Percentiles rank a stretch among this genome's conserved stretches.
Conservation (phyloP, 2,888 invertebrate species). For the Pseudeuparius sepicola region DNA sequence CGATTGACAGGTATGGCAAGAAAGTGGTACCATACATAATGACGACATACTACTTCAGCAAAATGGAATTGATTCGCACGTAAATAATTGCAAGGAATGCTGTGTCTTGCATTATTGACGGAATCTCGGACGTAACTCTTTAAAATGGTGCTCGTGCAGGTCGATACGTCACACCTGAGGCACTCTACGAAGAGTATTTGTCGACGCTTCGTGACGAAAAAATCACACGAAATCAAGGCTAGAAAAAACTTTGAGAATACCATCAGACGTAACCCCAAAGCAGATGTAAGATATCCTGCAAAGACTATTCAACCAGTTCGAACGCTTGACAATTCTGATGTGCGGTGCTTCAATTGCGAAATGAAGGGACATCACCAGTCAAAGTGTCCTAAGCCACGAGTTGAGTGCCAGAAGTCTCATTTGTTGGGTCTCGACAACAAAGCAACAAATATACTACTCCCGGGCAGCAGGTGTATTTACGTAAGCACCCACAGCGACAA, state of each 20-base stretch:
- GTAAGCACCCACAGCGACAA: slow-evolving; percentile 1
- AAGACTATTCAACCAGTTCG: no score
- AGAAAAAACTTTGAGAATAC: no score
- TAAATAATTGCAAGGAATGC: slow-evolving; percentile 15
- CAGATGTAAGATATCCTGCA: no score
- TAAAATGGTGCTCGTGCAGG: slow-evolving; percentile 17
- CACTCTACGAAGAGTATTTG: slow-evolving; percentile 18
- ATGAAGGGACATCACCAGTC: slow-evolving; percentile 14
- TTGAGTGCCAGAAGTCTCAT: slow-evolving; percentile 15
- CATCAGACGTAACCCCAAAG: no score
- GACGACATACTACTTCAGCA: not conserved
- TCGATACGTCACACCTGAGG: no score
- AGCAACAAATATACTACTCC: no score
- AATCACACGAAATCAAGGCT: no score
- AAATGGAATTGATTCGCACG: no score
- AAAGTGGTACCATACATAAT: slow-evolving; percentile 1
- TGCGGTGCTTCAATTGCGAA: slow-evolving; percentile 20
- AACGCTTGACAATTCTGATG: no score
- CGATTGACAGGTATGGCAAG: slow-evolving; percentile 4
- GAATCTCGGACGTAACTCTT: slow-evolving; percentile 10
- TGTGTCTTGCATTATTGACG: slow-evolving; percentile 17
- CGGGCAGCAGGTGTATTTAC: slow-evolving; percentile 7
- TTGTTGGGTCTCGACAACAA: slow-evolving; percentile 18
- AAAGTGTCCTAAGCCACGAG: slow-evolving; percentile 14
- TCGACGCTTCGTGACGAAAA: slow-evolving; percentile 16